Percentiles rank a stretch among this genome's conserved stretches.
These are phyloP conservation scores for Osedax frankpressi DNA, from an alignment of 2,888 invertebrate species.

Conservation along the genomic window DNA sequence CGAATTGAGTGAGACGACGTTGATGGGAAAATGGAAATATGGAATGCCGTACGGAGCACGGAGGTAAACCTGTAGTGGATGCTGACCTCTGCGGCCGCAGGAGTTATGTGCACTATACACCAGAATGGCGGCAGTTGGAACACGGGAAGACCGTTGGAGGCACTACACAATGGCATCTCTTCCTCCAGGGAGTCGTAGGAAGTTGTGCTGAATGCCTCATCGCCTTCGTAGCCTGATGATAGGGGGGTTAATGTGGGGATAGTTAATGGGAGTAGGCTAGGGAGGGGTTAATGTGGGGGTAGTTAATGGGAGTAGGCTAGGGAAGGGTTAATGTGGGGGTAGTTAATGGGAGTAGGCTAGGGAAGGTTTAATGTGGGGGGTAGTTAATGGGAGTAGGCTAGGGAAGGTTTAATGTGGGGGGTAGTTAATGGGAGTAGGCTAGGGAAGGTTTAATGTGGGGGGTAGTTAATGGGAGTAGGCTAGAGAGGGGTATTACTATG, in stretches of 20 bases:
- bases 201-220: conserved; percentile 29
- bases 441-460: not conserved
- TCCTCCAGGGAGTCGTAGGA: conserved; percentile 55
- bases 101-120: conserved; percentile 56
- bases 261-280: not conserved
- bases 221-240: conserved; percentile 53
- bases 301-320: too few species aligned
- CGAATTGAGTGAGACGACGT: too few species aligned
- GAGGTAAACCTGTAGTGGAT: conserved; percentile 55
- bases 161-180: conserved; percentile 41
- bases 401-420: too few species aligned
- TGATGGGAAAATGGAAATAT: too few species aligned
- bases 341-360: too few species aligned
- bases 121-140: conserved; percentile 58
- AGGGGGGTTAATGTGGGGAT: not conserved
- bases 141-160: conserved; percentile 41
- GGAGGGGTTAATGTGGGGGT: not conserved
- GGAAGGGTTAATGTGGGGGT: too few species aligned
- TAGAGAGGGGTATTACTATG: too few species aligned
- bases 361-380: too few species aligned
- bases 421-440: too few species aligned
- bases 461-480: not conserved
- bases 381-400: too few species aligned
- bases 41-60: too few species aligned
- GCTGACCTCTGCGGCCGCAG: conserved; percentile 54